Percentiles rank a stretch among this genome's conserved stretches.
phyloP scores from a whole-genome alignment of 2,888 invertebrate species.

The Gari tellinella region DNA sequence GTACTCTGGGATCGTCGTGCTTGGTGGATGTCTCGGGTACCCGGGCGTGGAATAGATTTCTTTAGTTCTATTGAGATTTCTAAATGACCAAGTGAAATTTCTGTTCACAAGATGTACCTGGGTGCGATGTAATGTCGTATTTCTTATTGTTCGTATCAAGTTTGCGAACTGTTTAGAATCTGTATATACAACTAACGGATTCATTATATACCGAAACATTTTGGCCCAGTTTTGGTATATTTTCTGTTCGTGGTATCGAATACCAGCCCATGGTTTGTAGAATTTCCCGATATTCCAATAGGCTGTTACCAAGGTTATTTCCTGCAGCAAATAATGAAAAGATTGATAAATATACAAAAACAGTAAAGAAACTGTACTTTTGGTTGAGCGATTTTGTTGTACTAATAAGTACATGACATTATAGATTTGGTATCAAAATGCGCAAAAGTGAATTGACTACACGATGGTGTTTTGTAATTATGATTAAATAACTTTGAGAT shows the following conservation, averaged over 20 bases:
- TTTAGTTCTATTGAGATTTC: slow-evolving; percentile 40
- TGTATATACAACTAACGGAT: slow-evolving; percentile 64
- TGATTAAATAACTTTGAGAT: too few species aligned
- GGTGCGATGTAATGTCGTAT: slow-evolving; percentile 31
- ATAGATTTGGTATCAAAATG: too few species aligned
- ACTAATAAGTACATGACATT: too few species aligned
- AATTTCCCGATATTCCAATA: slow-evolving; percentile 67
- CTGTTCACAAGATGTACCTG: slow-evolving; percentile 46
- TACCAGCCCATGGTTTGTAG: slow-evolving; percentile 44
- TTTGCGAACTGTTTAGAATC: slow-evolving; percentile 53
- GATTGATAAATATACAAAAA: too few species aligned
- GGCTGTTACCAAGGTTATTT: slow-evolving; percentile 64
- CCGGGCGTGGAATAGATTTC: slow-evolving; percentile 39
- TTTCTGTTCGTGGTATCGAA: slow-evolving; percentile 17
- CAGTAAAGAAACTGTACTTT: too few species aligned
- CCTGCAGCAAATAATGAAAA: not conserved
- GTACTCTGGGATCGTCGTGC: slow-evolving; percentile 68
- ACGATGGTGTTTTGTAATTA: too few species aligned
- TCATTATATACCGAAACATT: slow-evolving; percentile 42
- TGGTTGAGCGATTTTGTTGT: too few species aligned
- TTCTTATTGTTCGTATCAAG: slow-evolving; percentile 33
- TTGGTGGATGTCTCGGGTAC: slow-evolving; percentile 68
- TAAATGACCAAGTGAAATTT: slow-evolving; percentile 62
- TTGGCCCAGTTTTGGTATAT: slow-evolving; percentile 51
- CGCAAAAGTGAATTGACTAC: too few species aligned